A percentile compares a stretch with the other conserved stretches of the same genome.
Conservation (phyloP, 2,888 invertebrate genomes). For the Rotaria magnacalcarata region DNA sequence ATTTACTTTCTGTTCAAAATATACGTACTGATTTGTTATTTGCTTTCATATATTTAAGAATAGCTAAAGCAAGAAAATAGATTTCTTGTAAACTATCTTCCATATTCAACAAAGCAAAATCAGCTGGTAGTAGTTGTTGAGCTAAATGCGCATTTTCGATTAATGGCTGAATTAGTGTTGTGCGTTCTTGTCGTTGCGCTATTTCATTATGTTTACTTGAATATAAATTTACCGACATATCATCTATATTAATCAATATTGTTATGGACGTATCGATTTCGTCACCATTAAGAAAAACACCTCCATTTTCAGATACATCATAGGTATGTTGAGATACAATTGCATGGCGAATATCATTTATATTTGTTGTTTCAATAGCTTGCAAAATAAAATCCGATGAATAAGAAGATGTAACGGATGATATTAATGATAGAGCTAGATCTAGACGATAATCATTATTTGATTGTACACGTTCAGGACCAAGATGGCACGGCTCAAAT, state of each 20-base stretch:
- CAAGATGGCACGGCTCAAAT: constrained; percentile 9
- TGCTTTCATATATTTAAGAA: constrained; percentile 28
- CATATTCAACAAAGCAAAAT: constrained; percentile 1
- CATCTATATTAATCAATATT: not conserved
- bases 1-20: too few species aligned
- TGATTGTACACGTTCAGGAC: not conserved
- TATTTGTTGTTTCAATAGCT: not conserved
- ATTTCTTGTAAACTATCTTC: constrained; percentile 17
- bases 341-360: not conserved
- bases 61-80: not conserved
- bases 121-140: not conserved
- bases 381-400: not conserved
- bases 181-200: not conserved
- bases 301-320: not conserved
- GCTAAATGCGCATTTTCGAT: not conserved
- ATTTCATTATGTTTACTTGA: not conserved
- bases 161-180: not conserved
- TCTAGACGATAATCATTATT: not conserved
- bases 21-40: not conserved
- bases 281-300: not conserved
- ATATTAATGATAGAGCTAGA: not conserved
- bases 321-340: not conserved
- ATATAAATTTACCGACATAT: not conserved
- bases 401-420: not conserved
- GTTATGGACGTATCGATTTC: not conserved